Evolutionary conservation across 2,888 invertebrate species (phyloP), one percentile per base, ranked within the genome.

Genomic region (Lasioglossum morio): DNA sequence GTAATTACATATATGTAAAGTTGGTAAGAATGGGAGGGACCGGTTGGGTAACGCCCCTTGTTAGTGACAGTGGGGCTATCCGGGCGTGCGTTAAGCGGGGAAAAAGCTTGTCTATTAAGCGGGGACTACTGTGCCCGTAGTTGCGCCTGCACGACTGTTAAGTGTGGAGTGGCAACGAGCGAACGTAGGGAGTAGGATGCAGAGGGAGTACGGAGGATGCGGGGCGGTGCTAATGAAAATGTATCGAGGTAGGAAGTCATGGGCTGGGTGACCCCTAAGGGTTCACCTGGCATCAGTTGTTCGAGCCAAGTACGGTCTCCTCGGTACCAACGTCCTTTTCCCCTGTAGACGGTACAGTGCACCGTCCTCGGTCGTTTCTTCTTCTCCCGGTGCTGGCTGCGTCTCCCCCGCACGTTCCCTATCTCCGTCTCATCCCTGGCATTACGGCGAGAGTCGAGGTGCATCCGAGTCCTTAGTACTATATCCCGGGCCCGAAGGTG

Each of bases 161-260:
- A 87, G 75, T 70, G 76, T 5, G 72, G 14, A 69, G n/a, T 73
- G 69, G 77, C 60, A 70, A 72, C 57, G 57, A 60, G 80, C 53
- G n/a, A 48, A 53, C 53, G 76, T 66, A 23, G 72, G 37, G 70
- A 34, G 70, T 19, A 69, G 60, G 79, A 66, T 23, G 30, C 2
- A n/a, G 53, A 16, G 37, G 63, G 63, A 63, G 16, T 3, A 16
- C 57, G 7, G 27, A 34, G 63, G 70, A 34, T 43, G 79, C 46
- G 72, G 66, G 79, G 30, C 69, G 87, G 86, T 89, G 88, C 87
- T 93, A 93, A 93, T 92, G 92, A 92, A 92, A 92, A 92, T 92
- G 91, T 92, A 92, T 92, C 91, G 88, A 88, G 87, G 87, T 74
- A 90, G 89, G 87, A 90, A 92, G 89, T 91, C 88, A 87, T 86